Percentiles rank a stretch among this genome's conserved stretches.
Conservation (phyloP, 23 tunicate species). For the Halocynthia aurantium region DNA sequence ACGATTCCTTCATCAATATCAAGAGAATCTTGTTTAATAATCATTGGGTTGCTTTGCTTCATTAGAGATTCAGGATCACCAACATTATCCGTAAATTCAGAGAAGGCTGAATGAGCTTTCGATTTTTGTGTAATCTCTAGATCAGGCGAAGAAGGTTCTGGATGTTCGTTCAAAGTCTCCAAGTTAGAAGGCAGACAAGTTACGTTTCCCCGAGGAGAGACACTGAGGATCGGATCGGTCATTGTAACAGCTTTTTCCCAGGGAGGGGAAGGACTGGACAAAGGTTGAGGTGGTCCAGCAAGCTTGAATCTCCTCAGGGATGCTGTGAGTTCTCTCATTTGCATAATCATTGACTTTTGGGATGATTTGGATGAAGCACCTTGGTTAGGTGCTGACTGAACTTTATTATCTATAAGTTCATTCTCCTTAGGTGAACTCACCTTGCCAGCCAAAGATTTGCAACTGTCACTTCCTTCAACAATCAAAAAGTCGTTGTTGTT, state of each 20-base stretch:
- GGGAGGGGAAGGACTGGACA: neutral
- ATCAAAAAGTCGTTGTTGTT: neutral
- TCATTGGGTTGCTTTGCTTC: no score
- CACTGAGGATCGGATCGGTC: slow-evolving; percentile 4
- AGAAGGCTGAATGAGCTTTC: no score
- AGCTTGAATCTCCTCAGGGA: slow-evolving; percentile 9
- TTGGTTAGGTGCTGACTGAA: neutral
- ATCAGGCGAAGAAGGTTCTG: slow-evolving; percentile 14
- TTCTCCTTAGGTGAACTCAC: neutral
- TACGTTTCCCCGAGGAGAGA: slow-evolving; percentile 1
- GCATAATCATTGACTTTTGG: neutral
- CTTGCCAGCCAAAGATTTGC: no score
- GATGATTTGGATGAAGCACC: neutral
- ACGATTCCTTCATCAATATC: slow-evolving; percentile 20
- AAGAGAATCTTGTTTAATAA: neutral
- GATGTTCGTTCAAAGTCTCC: slow-evolving; percentile 31
- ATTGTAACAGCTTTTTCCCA: slow-evolving; percentile 4
- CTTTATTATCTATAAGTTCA: neutral
- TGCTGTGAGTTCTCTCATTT: slow-evolving; percentile 16
- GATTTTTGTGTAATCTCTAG: neutral
- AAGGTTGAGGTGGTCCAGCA: slow-evolving; percentile 2
- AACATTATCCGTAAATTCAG: no score
- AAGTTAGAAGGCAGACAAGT: neutral
- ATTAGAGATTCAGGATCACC: no score
- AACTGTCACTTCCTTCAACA: slow-evolving; percentile 1